Base-by-base conservation (phyloP, 1,140 invertebrate genomes). In the Aricia agestis region DNA sequence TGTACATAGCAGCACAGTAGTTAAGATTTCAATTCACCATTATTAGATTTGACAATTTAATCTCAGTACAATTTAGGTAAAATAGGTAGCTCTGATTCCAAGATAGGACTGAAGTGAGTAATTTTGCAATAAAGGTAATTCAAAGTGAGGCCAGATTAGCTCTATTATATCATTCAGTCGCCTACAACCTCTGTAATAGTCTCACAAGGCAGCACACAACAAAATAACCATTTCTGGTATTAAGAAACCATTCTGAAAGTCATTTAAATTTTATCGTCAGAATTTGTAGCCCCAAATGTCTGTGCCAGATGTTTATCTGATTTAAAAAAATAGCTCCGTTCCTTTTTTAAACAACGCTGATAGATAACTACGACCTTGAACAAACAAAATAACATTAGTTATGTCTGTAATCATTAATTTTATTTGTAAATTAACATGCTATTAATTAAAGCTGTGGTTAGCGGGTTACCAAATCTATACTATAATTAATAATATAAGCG, bases 361-460 rank as follows among this genome's bases (percentile, higher is more conserved):
- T 74, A 69, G 80, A 83, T 69, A 18, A 42, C 36, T 70, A 68
- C 85, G 86, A 86, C 89, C 89, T 91, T 91, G 89, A 91, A 88
- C 87, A 85, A 87, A 89, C 82, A 82, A 85, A 85, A 89, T 36
- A 36, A 36, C 36, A 36, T 36, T 36, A 36, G 36, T 36, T 36
- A 36, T 36, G 36, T 36, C 2, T 36, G 36, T 36, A 36, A 36
- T 36, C 36, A 36, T 36, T 36, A 6, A 36, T 36, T 36, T 36
- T 36, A 36, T 36, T 36, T 36, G 36, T 36, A 36, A 36, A 36
- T 32, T 3, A 32, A 32, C 32, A 32, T 6, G 6, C 6, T 32
- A 32, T 6, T 32, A 3, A 32, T 32, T 32, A 32, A 5, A 36
- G 36, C 9, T 36, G 36, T 36, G 36, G 36, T 7, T 36, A 36